phyloP scores from a whole-genome alignment of 2,797 vertebrate genomes.

The Thunnus albacares region DNA sequence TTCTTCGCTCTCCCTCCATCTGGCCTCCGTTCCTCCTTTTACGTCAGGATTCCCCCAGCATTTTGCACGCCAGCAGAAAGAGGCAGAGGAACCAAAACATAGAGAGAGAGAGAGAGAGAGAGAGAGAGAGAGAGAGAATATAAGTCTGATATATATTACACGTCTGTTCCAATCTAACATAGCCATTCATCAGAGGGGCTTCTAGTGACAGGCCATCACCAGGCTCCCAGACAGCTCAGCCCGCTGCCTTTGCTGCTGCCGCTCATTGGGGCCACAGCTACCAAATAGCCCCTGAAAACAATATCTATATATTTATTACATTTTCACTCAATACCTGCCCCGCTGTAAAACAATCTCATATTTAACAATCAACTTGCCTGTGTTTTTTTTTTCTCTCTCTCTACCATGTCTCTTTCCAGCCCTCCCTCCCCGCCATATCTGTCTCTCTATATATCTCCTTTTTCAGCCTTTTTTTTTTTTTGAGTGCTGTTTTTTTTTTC shows the following conservation, averaged over 20 bases:
- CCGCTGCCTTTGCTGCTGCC: constrained; percentile 65
- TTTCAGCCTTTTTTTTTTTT: constrained; percentile 40
- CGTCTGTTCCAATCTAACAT: constrained; percentile 88
- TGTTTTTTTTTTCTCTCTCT: constrained; percentile 34
- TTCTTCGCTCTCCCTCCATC: constrained; percentile 14
- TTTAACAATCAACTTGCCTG: constrained; percentile 80
- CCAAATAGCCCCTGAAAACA: constrained; percentile 87
- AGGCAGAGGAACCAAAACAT: constrained; percentile 40
- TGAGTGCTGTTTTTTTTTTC: constrained; percentile 43
- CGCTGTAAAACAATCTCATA: constrained; percentile 86
- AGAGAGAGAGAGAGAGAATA: constrained; percentile 70
- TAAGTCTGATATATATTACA: constrained; percentile 89
- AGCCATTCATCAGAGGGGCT: constrained; percentile 86
- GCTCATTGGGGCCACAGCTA: constrained; percentile 75
- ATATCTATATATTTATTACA: constrained; percentile 88
- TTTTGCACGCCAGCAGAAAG: constrained; percentile 45
- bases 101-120: constrained; percentile 14
- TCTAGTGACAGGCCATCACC: constrained; percentile 88
- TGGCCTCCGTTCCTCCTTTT: constrained; percentile 23
- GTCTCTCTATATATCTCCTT: constrained; percentile 42
- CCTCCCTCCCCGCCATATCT: constrained; percentile 31
- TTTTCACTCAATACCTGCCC: constrained; percentile 85
- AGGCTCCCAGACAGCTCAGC: constrained; percentile 80
- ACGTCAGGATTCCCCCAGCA: constrained; percentile 60
- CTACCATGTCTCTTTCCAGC: constrained; percentile 41